These are phyloP conservation scores for Acleris literana DNA, from an alignment of 2,888 invertebrate genomes.

Conservation along the genomic window DNA sequence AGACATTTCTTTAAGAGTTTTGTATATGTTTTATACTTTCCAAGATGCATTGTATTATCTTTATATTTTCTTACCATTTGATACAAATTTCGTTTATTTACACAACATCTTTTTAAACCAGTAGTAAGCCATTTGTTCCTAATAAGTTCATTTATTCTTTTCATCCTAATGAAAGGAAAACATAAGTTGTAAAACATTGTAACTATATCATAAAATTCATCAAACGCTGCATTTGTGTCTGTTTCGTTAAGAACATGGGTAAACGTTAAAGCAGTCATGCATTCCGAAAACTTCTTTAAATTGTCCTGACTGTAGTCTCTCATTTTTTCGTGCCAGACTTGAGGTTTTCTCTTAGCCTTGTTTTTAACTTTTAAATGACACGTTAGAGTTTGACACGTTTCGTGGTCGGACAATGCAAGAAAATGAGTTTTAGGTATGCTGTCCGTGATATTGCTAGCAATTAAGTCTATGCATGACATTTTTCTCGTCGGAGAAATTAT, in stretches of 20 bases:
- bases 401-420: constrained; percentile 1
- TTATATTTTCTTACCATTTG: not conserved
- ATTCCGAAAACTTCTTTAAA: not conserved
- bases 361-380: not conserved
- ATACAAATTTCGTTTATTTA: not conserved
- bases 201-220: too few species aligned
- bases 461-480: constrained; percentile 1
- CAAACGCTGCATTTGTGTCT: too few species aligned
- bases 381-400: not conserved
- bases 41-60: too few species aligned
- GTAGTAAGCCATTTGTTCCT: not conserved
- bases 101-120: not conserved
- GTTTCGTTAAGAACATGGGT: too few species aligned
- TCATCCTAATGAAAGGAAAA: too few species aligned
- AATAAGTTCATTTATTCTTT: not conserved
- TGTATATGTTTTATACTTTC: too few species aligned
- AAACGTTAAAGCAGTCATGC: not conserved
- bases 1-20: too few species aligned
- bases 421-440: not conserved
- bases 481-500: not conserved
- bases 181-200: too few species aligned
- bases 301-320: constrained; percentile 1
- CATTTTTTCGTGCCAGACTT: not conserved
- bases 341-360: not conserved
- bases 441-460: not conserved